These are phyloP conservation scores for Sebastes fasciatus DNA, from an alignment of 2,113 vertebrate species.

Conservation along the genomic window DNA sequence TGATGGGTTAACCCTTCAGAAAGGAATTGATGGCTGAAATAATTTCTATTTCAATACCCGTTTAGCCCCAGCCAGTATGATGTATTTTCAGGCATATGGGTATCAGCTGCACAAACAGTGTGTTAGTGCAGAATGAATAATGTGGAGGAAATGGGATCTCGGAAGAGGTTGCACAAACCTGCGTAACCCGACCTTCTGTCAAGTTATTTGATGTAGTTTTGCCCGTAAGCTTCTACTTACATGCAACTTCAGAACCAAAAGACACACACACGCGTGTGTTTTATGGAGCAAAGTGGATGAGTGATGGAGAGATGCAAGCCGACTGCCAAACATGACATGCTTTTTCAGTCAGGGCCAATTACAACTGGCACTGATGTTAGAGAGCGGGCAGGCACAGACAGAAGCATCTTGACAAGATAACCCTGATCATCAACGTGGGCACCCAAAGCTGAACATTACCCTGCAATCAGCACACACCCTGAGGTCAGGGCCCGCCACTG, in stretches of 20 bases:
- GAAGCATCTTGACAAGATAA: constrained; percentile 33
- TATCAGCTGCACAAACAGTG: constrained; percentile 79
- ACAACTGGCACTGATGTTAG: constrained; percentile 52
- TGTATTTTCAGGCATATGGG: constrained; percentile 71
- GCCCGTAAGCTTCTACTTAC: constrained; percentile 35
- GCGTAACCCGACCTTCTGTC: constrained; percentile 29
- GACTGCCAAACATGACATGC: constrained; percentile 37
- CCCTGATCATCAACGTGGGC: constrained; percentile 27
- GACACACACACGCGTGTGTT: constrained; percentile 6
- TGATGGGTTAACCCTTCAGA: constrained; percentile 57
- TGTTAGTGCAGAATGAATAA: constrained; percentile 50
- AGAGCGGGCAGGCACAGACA: constrained; percentile 45
- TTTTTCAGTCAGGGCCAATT: constrained; percentile 56
- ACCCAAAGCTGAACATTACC: constrained; percentile 24
- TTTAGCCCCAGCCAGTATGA: constrained; percentile 71
- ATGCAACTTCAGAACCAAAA: constrained; percentile 21
- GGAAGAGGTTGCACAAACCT: constrained; percentile 48
- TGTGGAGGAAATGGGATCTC: constrained; percentile 65
- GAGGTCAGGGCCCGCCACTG: constrained; percentile 31
- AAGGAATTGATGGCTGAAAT: constrained; percentile 59
- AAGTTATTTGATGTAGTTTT: constrained; percentile 31
- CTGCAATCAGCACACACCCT: constrained; percentile 46
- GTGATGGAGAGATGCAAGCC: constrained; percentile 12
- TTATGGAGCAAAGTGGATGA: constrained; percentile 13
- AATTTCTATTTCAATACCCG: constrained; percentile 65